phyloP scores from a whole-genome alignment of 1,140 invertebrate species.

The Yoshiicerus persimilis region DNA sequence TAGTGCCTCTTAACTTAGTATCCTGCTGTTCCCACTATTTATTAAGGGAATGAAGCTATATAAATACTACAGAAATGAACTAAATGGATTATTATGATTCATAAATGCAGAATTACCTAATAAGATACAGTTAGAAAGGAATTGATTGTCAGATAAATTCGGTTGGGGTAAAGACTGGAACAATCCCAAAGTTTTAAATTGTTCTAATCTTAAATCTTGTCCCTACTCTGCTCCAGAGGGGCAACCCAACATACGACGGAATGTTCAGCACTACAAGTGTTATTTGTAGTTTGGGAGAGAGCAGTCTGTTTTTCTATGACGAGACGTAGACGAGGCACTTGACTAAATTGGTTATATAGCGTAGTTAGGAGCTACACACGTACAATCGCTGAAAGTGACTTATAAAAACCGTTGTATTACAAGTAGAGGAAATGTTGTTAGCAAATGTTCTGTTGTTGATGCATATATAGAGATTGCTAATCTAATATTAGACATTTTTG shows the following conservation, averaged over 20 bases:
- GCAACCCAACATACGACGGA: no score
- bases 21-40: not conserved
- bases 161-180: not conserved
- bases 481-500: no score
- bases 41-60: not conserved
- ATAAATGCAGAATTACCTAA: not conserved
- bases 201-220: no score
- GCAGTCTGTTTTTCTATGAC: not conserved
- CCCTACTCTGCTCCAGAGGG: no score
- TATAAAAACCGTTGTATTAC: no score
- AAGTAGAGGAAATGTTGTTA: no score
- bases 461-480: no score
- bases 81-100: not conserved
- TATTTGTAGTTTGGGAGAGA: no score
- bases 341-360: not conserved
- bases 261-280: not conserved
- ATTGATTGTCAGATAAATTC: not conserved
- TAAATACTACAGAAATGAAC: not conserved
- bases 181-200: not conserved
- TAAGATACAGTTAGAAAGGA: not conserved
- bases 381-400: no score
- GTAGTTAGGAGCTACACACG: no score
- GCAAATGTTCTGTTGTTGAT: no score
- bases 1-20: not conserved
- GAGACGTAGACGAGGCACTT: not conserved